Percentiles rank a stretch among this genome's conserved stretches.
These are phyloP conservation scores for Rhinella marina DNA, from an alignment of 2,797 vertebrate genomes.

Conservation along the genomic window DNA sequence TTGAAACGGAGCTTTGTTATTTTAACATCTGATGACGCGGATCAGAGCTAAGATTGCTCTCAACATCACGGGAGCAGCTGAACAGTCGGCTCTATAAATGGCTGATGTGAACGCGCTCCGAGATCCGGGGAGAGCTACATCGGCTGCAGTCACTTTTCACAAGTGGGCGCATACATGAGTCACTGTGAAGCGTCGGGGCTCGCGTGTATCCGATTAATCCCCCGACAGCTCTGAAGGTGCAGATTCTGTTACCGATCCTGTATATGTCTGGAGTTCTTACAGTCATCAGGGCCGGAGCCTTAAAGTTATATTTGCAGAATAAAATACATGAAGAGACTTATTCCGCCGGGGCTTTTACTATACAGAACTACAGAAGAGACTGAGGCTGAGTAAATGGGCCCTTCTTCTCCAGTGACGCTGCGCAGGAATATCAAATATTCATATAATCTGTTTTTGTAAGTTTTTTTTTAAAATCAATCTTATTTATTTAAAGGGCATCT, in stretches of 20 bases:
- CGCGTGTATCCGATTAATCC: background rate
- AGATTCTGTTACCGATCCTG: background rate
- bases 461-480: too few species aligned
- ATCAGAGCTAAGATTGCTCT: constrained; percentile 3
- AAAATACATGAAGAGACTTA: background rate
- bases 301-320: background rate
- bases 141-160: constrained; percentile 42
- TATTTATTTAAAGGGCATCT: too few species aligned
- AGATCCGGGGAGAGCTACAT: constrained; percentile 21
- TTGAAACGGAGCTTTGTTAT: constrained; percentile 8
- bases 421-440: too few species aligned
- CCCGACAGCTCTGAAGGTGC: background rate
- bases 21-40: constrained; percentile 5
- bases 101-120: constrained; percentile 32
- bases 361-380: too few species aligned
- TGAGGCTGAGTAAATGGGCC: too few species aligned
- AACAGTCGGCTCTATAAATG: constrained; percentile 39
- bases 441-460: too few species aligned
- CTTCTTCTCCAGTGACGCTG: too few species aligned
- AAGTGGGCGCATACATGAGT: constrained; percentile 14
- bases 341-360: too few species aligned
- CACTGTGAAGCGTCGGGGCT: background rate
- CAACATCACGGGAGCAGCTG: constrained; percentile 40
- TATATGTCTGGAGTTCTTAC: background rate
- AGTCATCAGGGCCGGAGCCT: background rate